Conservation (phyloP, 1,140 invertebrate genomes). For the Zaprionus ornatus region DNA sequence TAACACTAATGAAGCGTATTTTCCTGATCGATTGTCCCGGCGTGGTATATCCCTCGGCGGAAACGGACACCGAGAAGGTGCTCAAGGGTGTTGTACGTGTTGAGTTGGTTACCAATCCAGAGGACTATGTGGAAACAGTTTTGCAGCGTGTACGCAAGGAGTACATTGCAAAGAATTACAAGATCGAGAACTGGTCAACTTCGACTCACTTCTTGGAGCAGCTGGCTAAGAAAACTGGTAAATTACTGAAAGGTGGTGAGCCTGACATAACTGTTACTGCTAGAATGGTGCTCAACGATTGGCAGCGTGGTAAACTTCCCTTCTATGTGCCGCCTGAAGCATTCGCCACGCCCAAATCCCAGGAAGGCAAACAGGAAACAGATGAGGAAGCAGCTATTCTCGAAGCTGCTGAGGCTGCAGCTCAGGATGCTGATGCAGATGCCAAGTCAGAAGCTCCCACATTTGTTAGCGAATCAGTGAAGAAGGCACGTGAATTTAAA, state of each 20-base stretch:
- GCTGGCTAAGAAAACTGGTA: slow-evolving; percentile 93
- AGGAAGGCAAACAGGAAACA: slow-evolving; percentile 41
- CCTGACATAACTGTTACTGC: slow-evolving; percentile 95
- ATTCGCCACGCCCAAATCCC: slow-evolving; percentile 87
- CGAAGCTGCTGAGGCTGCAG: slow-evolving; percentile 14
- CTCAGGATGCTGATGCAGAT: slow-evolving; percentile 68
- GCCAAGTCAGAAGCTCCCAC: slow-evolving; percentile 71
- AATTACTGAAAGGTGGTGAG: slow-evolving; percentile 97
- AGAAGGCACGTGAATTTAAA: slow-evolving; percentile 78
- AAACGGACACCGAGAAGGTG: slow-evolving; percentile 97
- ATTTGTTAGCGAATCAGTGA: slow-evolving; percentile 78
- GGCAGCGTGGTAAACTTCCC: slow-evolving; percentile 98
- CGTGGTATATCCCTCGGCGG: slow-evolving; percentile 97
- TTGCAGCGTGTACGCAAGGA: slow-evolving; percentile 95
- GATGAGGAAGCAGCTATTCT: slow-evolving; percentile 27
- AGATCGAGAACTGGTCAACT: slow-evolving; percentile 91
- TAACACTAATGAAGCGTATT: slow-evolving; percentile 98
- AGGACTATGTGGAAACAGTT: slow-evolving; percentile 96
- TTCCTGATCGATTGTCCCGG: slow-evolving; percentile 99
- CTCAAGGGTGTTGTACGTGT: slow-evolving; percentile 97
- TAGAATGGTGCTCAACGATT: slow-evolving; percentile 99
- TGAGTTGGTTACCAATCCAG: slow-evolving; percentile 96
- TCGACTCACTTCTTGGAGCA: slow-evolving; percentile 96
- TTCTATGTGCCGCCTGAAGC: slow-evolving; percentile 95
- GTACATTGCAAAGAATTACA: slow-evolving; percentile 96